Percentiles rank a stretch among this genome's conserved stretches.
Conservation (phyloP, 2,113 vertebrate genomes). For the Corynorhinus townsendii region DNA sequence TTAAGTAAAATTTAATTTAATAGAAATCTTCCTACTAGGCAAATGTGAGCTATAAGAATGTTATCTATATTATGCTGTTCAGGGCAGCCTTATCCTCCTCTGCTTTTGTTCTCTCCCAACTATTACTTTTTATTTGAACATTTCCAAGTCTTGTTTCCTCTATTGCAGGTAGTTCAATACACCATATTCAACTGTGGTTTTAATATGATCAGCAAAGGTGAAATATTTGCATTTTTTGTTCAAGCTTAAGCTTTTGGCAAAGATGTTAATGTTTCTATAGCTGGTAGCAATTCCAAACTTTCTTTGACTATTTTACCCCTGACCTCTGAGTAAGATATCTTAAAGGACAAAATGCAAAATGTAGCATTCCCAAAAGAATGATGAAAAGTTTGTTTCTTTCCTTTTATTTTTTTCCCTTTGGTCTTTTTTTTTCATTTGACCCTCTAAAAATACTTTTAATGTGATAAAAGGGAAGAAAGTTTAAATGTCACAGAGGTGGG, state of each 20-base stretch:
- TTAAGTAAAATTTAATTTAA: background rate
- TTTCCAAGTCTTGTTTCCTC: background rate
- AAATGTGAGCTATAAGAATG: background rate
- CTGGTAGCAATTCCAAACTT: background rate
- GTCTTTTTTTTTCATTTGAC: background rate
- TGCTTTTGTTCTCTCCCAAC: background rate
- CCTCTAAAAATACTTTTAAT: slow-evolving; percentile 45
- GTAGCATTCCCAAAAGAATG: slow-evolving; percentile 23
- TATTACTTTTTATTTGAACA: background rate
- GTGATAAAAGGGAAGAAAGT: background rate
- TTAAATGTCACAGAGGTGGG: slow-evolving; percentile 47
- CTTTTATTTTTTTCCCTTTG: background rate
- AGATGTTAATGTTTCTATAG: slow-evolving; percentile 6
- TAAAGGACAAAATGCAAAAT: slow-evolving; percentile 25
- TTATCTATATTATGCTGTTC: background rate
- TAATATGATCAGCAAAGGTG: background rate
- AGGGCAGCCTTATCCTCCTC: background rate
- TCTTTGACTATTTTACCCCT: background rate
- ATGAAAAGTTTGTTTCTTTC: background rate
- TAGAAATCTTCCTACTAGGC: background rate
- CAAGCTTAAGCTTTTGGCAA: slow-evolving; percentile 41
- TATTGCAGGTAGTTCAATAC: background rate
- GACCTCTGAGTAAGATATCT: background rate
- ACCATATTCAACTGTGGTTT: background rate
- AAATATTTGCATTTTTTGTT: slow-evolving; percentile 59